These are phyloP conservation scores for Etheostoma nigrum DNA, from an alignment of 2,797 vertebrate species.

Conservation along the genomic window DNA sequence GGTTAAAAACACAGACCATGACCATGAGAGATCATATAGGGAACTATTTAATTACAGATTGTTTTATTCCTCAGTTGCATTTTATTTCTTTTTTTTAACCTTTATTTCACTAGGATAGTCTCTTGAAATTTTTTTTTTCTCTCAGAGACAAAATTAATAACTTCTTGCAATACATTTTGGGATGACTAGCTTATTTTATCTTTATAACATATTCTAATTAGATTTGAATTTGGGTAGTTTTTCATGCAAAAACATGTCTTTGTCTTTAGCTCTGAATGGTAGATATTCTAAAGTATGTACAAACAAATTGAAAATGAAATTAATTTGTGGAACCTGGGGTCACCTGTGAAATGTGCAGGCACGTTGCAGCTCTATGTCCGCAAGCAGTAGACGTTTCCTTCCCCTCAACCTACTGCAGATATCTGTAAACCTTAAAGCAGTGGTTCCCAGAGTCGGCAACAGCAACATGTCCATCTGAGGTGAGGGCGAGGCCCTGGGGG, in stretches of 20 bases:
- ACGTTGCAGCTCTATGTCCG: slow-evolving; percentile 44
- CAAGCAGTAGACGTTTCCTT: slow-evolving; percentile 30
- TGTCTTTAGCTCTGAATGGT: slow-evolving; percentile 7
- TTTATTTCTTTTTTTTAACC: not conserved
- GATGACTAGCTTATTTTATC: slow-evolving; percentile 4
- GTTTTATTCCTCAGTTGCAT: slow-evolving; percentile 8
- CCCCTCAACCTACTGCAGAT: slow-evolving; percentile 89
- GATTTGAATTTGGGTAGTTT: not conserved
- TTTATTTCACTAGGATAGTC: not conserved
- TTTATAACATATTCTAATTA: not conserved
- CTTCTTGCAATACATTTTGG: not conserved
- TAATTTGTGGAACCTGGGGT: not conserved
- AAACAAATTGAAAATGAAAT: slow-evolving; percentile 27
- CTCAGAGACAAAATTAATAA: no score
- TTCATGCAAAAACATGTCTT: not conserved
- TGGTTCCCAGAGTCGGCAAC: slow-evolving; percentile 98
- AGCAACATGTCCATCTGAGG: slow-evolving; percentile 95
- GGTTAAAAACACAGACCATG: not conserved
- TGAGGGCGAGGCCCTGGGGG: slow-evolving; percentile 95
- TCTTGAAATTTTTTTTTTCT: not conserved
- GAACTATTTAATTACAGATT: not conserved
- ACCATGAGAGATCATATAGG: not conserved
- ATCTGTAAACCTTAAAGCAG: slow-evolving; percentile 98
- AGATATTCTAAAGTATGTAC: not conserved
- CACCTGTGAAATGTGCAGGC: slow-evolving; percentile 18